Percentiles rank a stretch among this genome's conserved stretches.
Evolutionary conservation across 2,797 vertebrate genomes (phyloP).

Genomic region (Propithecus deckenii): DNA sequence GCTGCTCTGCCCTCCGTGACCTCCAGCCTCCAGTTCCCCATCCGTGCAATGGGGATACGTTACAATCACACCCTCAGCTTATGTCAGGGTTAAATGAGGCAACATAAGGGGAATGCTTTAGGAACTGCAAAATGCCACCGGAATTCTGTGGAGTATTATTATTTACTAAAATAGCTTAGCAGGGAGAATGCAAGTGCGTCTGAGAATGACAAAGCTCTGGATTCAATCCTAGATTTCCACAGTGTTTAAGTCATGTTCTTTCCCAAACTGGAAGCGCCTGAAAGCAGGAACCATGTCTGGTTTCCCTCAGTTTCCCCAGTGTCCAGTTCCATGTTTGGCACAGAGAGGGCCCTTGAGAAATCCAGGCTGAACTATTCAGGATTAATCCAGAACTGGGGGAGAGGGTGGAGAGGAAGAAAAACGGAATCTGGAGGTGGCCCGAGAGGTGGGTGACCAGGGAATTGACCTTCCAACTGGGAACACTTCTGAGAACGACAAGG

Average conservation of each 20-base stretch:
- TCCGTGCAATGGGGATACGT: neutral
- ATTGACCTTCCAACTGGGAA: neutral
- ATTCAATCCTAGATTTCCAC: conserved; percentile 3
- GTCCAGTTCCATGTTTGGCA: neutral
- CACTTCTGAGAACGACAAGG: neutral
- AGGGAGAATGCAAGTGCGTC: neutral
- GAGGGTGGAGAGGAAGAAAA: neutral
- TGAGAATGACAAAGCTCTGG: conserved; percentile 26
- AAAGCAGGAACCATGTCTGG: neutral
- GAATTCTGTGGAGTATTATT: conserved; percentile 45
- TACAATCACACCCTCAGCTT: neutral
- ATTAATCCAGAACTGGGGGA: neutral
- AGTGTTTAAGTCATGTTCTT: neutral
- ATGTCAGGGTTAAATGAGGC: conserved; percentile 49
- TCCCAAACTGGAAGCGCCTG: neutral
- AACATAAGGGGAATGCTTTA: conserved; percentile 10
- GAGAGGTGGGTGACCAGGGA: neutral
- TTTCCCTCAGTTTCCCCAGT: conserved; percentile 37
- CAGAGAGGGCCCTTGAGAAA: neutral
- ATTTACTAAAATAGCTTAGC: conserved; percentile 55
- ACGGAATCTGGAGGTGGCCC: neutral
- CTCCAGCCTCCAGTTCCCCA: neutral
- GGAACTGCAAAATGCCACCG: conserved; percentile 4
- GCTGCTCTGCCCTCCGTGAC: fast-evolving
- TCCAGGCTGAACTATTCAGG: neutral